Evolutionary conservation across 2,797 vertebrate genomes (phyloP).

Genomic region (Toxotes lorentzi): DNA sequence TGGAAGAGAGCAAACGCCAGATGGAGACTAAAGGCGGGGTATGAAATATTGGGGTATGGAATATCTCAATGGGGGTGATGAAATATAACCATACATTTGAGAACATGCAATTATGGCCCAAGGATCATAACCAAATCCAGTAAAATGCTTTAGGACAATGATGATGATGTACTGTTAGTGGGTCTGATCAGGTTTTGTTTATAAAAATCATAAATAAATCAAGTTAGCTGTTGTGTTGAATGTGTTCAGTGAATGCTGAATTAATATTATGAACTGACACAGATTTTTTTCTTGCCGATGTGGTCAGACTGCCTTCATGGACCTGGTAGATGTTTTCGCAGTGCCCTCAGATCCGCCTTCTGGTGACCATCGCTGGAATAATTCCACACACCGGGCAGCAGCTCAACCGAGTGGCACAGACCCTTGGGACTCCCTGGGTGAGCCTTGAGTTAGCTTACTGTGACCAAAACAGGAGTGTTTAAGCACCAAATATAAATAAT

Average conservation of each 20-base stretch:
- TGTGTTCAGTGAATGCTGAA: neutral
- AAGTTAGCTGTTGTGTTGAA: neutral
- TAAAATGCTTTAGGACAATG: neutral
- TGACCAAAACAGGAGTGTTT: neutral
- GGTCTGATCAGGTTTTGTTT: neutral
- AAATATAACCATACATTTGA: constrained; percentile 23
- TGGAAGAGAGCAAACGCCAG: constrained; percentile 88
- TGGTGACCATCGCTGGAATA: constrained; percentile 86
- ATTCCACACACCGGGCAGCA: constrained; percentile 59
- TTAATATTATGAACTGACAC: constrained; percentile 27
- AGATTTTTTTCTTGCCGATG: constrained; percentile 21
- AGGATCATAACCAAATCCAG: neutral
- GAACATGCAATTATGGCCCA: neutral
- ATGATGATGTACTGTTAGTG: neutral
- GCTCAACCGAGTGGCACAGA: constrained; percentile 63
- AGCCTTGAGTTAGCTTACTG: constrained; percentile 39
- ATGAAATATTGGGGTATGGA: constrained; percentile 72
- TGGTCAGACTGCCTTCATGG: constrained; percentile 92
- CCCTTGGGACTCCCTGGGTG: constrained; percentile 85
- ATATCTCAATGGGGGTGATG: constrained; percentile 53
- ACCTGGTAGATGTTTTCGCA: constrained; percentile 94
- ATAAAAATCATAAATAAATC: neutral
- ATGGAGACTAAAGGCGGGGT: constrained; percentile 85
- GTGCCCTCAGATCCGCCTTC: constrained; percentile 82
- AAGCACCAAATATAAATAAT: constrained; percentile 7